Evolutionary conservation across 2,888 invertebrate genomes (phyloP).

Genomic region (Lacanobia wlatinum): DNA sequence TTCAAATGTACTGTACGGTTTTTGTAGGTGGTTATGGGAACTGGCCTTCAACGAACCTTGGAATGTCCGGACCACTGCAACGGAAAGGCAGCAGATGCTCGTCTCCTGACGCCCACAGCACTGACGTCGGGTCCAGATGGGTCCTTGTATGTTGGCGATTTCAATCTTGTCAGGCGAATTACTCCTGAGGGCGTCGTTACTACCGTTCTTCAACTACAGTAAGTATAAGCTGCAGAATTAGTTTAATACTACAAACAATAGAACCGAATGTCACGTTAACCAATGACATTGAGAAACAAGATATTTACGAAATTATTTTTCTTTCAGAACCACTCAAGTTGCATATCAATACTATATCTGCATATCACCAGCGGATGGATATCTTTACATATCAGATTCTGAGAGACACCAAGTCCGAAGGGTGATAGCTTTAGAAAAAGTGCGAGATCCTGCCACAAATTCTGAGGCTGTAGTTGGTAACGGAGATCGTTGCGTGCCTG

Average conservation of each 20-base stretch:
- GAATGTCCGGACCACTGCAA: constrained; percentile 97
- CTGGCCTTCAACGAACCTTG: constrained; percentile 96
- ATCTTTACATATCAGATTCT: constrained; percentile 98
- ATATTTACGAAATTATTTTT: constrained; percentile 13
- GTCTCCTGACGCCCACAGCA: constrained; percentile 97
- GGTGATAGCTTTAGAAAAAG: constrained; percentile 94
- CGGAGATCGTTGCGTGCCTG: constrained; percentile 98
- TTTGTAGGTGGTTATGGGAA: constrained; percentile 97
- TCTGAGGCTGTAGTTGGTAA: constrained; percentile 97
- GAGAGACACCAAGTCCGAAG: constrained; percentile 97
- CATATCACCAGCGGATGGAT: constrained; percentile 98
- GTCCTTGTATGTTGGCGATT: constrained; percentile 98
- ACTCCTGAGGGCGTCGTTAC: constrained; percentile 97
- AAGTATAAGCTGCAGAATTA: constrained; percentile 68
- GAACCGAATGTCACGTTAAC: background rate
- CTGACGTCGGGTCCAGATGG: constrained; percentile 99
- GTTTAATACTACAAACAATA: background rate
- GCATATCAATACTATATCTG: constrained; percentile 99
- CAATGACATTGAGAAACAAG: background rate
- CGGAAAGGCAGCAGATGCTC: constrained; percentile 96
- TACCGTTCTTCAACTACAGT: constrained; percentile 97
- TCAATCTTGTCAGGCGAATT: constrained; percentile 97
- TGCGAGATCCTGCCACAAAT: constrained; percentile 95
- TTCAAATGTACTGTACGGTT: background rate
- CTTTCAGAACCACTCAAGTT: constrained; percentile 96